Conservation (phyloP, 2,888 invertebrate genomes). For the Cheilosia vulpina region DNA sequence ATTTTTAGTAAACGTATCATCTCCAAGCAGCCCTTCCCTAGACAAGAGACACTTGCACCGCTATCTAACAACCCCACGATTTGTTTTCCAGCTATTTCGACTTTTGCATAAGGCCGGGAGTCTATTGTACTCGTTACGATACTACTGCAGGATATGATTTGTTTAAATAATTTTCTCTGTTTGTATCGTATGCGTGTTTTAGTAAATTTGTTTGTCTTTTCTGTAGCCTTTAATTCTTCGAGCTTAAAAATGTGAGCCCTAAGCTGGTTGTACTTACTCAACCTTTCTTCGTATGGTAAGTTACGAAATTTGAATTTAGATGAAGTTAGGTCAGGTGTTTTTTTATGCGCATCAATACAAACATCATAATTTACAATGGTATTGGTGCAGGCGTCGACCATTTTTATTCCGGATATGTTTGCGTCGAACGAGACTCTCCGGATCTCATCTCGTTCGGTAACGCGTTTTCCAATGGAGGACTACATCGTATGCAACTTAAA, state of each 20-base stretch:
- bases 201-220: not conserved
- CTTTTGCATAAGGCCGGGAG: not conserved
- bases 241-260: not conserved
- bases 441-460: not conserved
- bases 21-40: not conserved
- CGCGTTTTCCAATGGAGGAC: not conserved
- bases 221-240: not conserved
- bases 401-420: constrained; percentile 10
- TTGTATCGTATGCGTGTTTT: not conserved
- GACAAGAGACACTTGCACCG: not conserved
- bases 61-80: not conserved
- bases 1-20: too few relatives aligned
- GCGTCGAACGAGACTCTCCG: constrained; percentile 17
- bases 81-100: not conserved
- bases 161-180: not conserved
- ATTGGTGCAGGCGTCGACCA: not conserved
- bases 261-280: not conserved
- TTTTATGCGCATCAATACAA: too few relatives aligned
- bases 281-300: not conserved
- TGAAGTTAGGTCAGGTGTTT: too few relatives aligned
- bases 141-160: not conserved
- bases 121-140: not conserved
- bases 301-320: too few relatives aligned
- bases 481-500: not conserved
- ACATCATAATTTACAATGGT: not conserved